These are phyloP conservation scores for Dasyornis broadbenti DNA, from an alignment of 2,113 vertebrate genomes.

Conservation along the genomic window DNA sequence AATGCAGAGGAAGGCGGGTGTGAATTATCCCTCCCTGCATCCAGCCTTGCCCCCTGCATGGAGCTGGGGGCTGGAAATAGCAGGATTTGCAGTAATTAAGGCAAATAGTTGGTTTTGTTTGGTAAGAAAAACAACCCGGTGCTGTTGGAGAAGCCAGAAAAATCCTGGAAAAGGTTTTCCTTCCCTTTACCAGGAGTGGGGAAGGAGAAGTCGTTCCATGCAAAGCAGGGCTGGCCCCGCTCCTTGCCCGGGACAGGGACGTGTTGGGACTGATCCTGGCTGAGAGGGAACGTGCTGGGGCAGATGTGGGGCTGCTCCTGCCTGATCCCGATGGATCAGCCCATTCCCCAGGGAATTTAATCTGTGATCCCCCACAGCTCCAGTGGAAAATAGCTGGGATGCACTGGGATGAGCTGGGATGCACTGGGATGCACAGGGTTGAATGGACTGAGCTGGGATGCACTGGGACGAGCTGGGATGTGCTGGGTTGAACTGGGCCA, in stretches of 20 bases:
- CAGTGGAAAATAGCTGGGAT: not conserved
- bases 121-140: not conserved
- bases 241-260: not conserved
- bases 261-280: not conserved
- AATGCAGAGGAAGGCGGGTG: not conserved
- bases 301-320: not conserved
- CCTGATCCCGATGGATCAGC: not conserved
- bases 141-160: not conserved
- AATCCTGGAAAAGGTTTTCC: not conserved
- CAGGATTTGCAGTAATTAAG: constrained; percentile 24
- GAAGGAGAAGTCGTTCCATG: not conserved
- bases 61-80: not conserved
- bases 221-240: not conserved
- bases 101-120: constrained; percentile 25
- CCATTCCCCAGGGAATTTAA: not conserved
- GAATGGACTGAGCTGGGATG: accelerated
- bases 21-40: constrained; percentile 18
- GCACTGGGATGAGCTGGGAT: not conserved
- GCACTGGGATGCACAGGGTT: accelerated
- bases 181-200: not conserved
- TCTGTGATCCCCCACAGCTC: not conserved
- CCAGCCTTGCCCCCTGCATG: not conserved
- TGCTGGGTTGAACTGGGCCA: accelerated
- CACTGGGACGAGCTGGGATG: accelerated
- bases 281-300: accelerated